These are phyloP conservation scores for Ammodramus savannarum DNA, from an alignment of 2,113 vertebrate genomes.

Conservation along the genomic window DNA sequence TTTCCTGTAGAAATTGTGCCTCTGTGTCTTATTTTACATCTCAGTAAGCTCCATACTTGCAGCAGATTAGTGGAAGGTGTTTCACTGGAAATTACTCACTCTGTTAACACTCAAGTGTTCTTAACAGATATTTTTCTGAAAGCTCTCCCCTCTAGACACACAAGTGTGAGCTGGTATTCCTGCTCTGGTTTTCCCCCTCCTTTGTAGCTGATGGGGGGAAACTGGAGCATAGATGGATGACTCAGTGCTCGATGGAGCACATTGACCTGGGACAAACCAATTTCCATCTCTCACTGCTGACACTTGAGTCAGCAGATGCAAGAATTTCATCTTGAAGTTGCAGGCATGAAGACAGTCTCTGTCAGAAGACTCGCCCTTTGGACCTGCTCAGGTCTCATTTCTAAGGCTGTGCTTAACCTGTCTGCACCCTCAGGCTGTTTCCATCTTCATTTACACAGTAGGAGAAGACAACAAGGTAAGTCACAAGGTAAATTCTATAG, in stretches of 20 bases:
- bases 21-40: not conserved
- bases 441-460: not conserved
- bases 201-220: not conserved
- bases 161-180: not conserved
- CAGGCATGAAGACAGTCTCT: fast-evolving
- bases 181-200: not conserved
- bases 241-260: not conserved
- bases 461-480: not conserved
- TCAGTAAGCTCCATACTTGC: not conserved
- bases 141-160: not conserved
- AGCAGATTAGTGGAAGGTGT: not conserved
- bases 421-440: not conserved
- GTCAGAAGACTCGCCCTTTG: not conserved
- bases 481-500: not conserved
- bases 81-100: not conserved
- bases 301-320: not conserved
- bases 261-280: not conserved
- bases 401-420: not conserved
- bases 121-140: not conserved
- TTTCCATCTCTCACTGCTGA: not conserved
- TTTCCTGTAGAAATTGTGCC: not conserved
- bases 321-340: not conserved
- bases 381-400: not conserved
- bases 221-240: not conserved
- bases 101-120: not conserved